A percentile compares a stretch with the other conserved stretches of the same genome.
These are phyloP conservation scores for Chiloscyllium plagiosum DNA, from an alignment of 2,113 vertebrate species.

Conservation along the genomic window DNA sequence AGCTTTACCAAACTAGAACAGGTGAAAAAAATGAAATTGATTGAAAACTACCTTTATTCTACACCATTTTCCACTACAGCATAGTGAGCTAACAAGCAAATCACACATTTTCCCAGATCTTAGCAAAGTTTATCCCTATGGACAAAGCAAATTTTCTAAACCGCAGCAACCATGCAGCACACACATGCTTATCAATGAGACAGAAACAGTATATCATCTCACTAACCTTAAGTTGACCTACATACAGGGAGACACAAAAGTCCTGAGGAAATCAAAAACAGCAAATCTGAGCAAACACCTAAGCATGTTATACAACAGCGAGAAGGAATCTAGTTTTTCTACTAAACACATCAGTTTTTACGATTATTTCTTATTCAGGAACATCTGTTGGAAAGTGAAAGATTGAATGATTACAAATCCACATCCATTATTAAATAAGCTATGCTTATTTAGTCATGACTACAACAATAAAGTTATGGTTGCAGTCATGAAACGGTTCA, in stretches of 20 bases:
- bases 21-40: not conserved
- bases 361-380: not conserved
- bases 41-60: not conserved
- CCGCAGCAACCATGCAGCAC: not conserved
- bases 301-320: not conserved
- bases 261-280: not conserved
- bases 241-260: not conserved
- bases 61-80: not conserved
- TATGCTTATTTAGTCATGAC: not conserved
- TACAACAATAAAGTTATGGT: not conserved
- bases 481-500: not conserved
- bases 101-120: not conserved
- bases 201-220: not conserved
- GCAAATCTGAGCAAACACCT: not conserved
- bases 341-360: not conserved
- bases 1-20: not conserved
- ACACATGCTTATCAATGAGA: constrained; percentile 26
- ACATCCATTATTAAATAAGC: not conserved
- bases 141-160: not conserved
- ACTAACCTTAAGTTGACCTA: not conserved
- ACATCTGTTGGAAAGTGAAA: not conserved
- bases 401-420: not conserved
- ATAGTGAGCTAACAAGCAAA: not conserved
- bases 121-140: not conserved
- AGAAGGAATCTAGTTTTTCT: not conserved